These are phyloP conservation scores for Gulo gulo DNA, from an alignment of 2,113 vertebrate species.

Conservation along the genomic window DNA sequence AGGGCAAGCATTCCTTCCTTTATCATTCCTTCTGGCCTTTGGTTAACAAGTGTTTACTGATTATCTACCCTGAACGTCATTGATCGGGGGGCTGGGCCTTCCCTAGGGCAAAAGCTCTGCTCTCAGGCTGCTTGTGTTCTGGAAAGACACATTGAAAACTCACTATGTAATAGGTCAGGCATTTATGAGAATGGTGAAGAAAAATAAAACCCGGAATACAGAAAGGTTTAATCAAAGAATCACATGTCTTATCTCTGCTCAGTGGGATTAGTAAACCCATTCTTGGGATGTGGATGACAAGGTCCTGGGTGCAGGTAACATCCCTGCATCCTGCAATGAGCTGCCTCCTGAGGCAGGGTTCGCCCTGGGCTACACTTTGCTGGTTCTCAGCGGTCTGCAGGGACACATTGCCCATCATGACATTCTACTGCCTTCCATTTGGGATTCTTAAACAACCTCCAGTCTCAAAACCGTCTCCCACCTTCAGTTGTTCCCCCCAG, in stretches of 20 bases:
- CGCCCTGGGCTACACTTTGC: rapidly evolving
- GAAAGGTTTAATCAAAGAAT: not conserved
- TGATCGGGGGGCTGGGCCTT: not conserved
- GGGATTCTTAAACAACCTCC: not conserved
- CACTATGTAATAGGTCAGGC: not conserved
- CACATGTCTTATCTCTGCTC: not conserved
- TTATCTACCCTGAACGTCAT: not conserved
- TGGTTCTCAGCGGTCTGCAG: not conserved
- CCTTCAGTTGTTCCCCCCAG: not conserved
- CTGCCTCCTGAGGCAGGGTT: no score
- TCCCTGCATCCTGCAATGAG: rapidly evolving
- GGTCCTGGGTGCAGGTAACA: rapidly evolving
- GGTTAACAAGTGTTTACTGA: not conserved
- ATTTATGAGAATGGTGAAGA: not conserved
- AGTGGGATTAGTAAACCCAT: not conserved
- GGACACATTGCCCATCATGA: rapidly evolving
- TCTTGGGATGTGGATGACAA: not conserved
- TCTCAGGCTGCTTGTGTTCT: not conserved
- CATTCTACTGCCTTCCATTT: rapidly evolving
- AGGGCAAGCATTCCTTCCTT: not conserved
- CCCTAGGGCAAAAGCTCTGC: not conserved
- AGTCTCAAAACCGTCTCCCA: not conserved
- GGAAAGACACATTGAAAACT: not conserved
- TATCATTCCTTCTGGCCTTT: not conserved
- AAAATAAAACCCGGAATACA: not conserved